Evolutionary conservation across 2,888 invertebrate genomes (phyloP).

Genomic region (Morpho achilles): DNA sequence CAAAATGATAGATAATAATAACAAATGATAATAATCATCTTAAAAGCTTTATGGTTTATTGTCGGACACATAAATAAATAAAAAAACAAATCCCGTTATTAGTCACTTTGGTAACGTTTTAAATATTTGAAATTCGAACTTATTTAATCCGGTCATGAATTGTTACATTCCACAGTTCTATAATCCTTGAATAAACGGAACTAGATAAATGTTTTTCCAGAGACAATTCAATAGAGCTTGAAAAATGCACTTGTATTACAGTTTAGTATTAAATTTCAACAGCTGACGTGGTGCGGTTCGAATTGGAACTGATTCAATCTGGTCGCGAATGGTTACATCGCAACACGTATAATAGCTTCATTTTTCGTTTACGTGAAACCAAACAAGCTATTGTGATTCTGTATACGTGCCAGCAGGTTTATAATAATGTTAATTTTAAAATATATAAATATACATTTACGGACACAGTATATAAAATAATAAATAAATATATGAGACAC

Average conservation of each 20-base stretch:
- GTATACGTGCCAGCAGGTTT: neutral
- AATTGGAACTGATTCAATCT: conserved; percentile 11
- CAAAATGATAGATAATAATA: too few species aligned
- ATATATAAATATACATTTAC: too few species aligned
- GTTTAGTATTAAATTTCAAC: neutral
- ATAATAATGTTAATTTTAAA: too few species aligned
- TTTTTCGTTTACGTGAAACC: conserved; percentile 5
- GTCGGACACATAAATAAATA: too few species aligned
- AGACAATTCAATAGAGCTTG: neutral
- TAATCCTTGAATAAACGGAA: neutral
- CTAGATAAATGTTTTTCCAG: neutral
- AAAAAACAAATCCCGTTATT: too few species aligned
- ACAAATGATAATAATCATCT: too few species aligned
- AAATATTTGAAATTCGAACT: neutral
- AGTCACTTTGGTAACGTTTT: too few species aligned
- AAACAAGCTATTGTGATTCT: conserved; percentile 5
- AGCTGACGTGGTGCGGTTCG: conserved; percentile 1
- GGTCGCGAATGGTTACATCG: conserved; percentile 7
- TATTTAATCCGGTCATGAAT: neutral
- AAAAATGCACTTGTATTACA: neutral
- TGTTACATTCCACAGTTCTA: neutral
- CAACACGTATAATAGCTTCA: conserved; percentile 3
- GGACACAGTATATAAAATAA: too few species aligned
- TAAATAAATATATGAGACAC: too few species aligned
- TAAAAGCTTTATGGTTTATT: too few species aligned